These are phyloP conservation scores for Cerceris ruficornis DNA, from an alignment of 2,888 invertebrate genomes.

Conservation along the genomic window DNA sequence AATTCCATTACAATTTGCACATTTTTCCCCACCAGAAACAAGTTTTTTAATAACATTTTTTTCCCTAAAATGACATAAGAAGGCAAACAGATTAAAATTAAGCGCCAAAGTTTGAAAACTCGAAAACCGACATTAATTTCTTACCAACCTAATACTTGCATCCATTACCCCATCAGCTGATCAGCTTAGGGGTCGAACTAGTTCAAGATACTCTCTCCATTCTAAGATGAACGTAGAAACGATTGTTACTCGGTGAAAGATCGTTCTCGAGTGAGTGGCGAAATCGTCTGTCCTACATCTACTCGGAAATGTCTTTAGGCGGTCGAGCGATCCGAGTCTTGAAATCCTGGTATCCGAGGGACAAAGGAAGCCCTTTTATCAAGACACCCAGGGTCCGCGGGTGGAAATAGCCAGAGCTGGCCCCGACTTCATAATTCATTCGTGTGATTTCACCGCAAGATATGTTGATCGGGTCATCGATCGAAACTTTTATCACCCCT, in stretches of 20 bases:
- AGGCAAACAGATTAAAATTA: too few relatives aligned
- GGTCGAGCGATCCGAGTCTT: background rate
- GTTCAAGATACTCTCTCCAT: too few relatives aligned
- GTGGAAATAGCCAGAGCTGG: background rate
- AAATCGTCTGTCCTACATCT: slow-evolving; percentile 2
- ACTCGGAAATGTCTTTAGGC: background rate
- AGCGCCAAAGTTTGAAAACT: too few relatives aligned
- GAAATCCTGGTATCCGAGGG: background rate
- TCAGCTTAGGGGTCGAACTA: too few relatives aligned
- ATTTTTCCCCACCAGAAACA: too few relatives aligned
- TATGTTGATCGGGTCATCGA: slow-evolving; percentile 51
- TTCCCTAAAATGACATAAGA: too few relatives aligned
- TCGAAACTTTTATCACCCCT: slow-evolving; percentile 32
- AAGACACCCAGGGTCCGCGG: background rate
- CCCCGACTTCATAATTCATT: slow-evolving; percentile 28
- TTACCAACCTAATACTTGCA: too few relatives aligned
- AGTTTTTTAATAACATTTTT: too few relatives aligned
- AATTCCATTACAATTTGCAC: too few relatives aligned
- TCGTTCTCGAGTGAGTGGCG: background rate
- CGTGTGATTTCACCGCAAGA: slow-evolving; percentile 35
- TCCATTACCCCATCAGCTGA: too few relatives aligned
- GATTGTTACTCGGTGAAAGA: background rate
- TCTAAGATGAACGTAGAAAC: too few relatives aligned
- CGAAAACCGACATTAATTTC: too few relatives aligned
- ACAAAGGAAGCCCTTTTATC: slow-evolving; percentile 2